A percentile compares a stretch with the other conserved stretches of the same genome.
These are phyloP conservation scores for Psettodes erumei DNA, from an alignment of 2,113 vertebrate species.

Conservation along the genomic window DNA sequence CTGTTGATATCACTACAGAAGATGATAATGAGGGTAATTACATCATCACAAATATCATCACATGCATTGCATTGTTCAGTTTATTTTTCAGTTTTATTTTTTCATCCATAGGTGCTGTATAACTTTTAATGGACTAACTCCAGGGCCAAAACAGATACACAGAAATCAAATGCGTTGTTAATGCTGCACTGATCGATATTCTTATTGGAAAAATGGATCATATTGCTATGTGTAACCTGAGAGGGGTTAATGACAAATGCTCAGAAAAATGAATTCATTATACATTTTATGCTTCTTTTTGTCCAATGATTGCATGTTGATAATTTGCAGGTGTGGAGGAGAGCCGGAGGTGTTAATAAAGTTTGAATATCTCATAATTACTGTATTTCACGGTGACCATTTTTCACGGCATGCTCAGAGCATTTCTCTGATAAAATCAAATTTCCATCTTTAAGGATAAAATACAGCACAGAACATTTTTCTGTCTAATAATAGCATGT, in stretches of 20 bases:
- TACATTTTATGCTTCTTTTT: too few relatives aligned
- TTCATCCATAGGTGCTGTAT: neutral
- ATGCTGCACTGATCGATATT: neutral
- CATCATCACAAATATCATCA: neutral
- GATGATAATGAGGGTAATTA: neutral
- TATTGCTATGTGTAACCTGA: neutral
- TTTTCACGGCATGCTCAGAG: neutral
- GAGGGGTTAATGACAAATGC: neutral
- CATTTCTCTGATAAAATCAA: neutral
- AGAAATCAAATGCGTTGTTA: neutral
- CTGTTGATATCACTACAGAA: neutral
- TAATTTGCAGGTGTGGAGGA: neutral
- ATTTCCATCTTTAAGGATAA: neutral
- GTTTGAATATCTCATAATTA: neutral
- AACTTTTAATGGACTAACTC: neutral
- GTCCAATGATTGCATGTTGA: too few relatives aligned
- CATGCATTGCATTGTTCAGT: neutral
- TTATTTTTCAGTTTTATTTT: neutral
- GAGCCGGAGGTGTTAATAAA: slow-evolving; percentile 2
- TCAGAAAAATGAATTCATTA: too few relatives aligned
- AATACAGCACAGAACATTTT: neutral
- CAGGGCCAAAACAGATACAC: neutral
- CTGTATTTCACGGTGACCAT: slow-evolving; percentile 1
- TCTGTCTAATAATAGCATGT: neutral
- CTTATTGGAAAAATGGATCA: neutral